Evolutionary conservation across 2,797 vertebrate genomes (phyloP), one percentile per base, ranked within the genome.

Genomic region (Apogon talboti): DNA sequence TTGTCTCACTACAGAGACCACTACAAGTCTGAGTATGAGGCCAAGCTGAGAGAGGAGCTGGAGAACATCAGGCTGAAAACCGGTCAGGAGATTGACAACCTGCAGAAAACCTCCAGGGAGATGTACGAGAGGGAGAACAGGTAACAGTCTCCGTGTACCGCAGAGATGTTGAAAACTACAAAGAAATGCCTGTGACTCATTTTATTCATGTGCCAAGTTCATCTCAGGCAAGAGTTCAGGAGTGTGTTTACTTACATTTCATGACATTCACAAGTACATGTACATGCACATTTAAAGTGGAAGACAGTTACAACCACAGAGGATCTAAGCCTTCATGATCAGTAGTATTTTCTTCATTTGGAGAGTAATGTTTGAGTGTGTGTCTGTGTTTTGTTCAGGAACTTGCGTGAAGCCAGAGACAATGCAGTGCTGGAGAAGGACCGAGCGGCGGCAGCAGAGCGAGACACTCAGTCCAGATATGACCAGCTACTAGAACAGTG

Each of bases 71-170:
- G 92, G 21, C 33, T 96, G 65, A 98, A 96, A 93, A 99, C 97
- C 50, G 91, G 94, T 81, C 95, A 96, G 82, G 97, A 99, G 93
- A 96, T 99, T 0, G 95, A 98, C 44, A 95, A 92, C 56, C 94
- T 99, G 82, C 95, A 98, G 92, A 94, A 91, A 67, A 86, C 95
- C 37, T 97, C 96, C 56, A 96, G 92, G 87, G 98, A 99, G 92
- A 96, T 98, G 95, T 99, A 98, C 62, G 98, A 99, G 79, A 94
- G 98, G 64, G 98, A 99, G 90, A 99, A 99, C 93, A 96, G 98
- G 96, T 98, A 83, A 14, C 7, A 0, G 2, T 3, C 0, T 14
- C 42, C 59, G 28, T 37, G 13, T 56, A 43, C 13, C 14, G n/a
- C 15, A 14, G 33, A 35, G 33, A 10, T 42, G 43, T 58, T 16